Conservation (phyloP, 53 echinoderm and acorn worm genomes). For the Luidia sarsii region DNA sequence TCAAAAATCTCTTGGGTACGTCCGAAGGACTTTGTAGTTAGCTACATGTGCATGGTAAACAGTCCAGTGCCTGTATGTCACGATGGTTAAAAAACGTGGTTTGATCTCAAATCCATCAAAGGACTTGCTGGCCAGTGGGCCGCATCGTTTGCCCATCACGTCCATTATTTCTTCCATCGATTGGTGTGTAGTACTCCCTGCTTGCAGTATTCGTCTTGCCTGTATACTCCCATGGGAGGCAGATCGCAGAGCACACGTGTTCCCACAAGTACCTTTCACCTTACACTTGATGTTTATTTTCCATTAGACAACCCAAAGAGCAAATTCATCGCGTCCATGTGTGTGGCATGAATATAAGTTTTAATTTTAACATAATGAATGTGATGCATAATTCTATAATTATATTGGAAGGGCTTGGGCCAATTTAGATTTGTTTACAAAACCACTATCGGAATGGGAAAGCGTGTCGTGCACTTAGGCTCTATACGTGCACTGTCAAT, state of each 20-base stretch:
- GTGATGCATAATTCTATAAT: too few species aligned
- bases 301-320: constrained; percentile 55
- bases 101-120: constrained; percentile 50
- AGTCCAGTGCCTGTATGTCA: constrained; percentile 3
- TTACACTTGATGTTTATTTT: constrained; percentile 66
- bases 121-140: constrained; percentile 49
- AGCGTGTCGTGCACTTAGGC: too few species aligned
- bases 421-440: too few species aligned
- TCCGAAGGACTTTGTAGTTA: constrained; percentile 9
- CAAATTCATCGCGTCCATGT: constrained; percentile 23
- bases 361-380: constrained; percentile 9
- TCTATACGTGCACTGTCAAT: too few species aligned
- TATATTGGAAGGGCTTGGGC: too few species aligned
- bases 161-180: constrained; percentile 58
- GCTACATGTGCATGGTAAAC: constrained; percentile 39
- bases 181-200: constrained; percentile 32
- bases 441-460: too few species aligned
- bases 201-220: constrained; percentile 30
- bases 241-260: constrained; percentile 58
- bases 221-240: constrained; percentile 36
- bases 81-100: constrained; percentile 37
- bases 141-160: constrained; percentile 58
- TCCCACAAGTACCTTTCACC: constrained; percentile 60
- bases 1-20: constrained; percentile 21
- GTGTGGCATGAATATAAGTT: constrained; percentile 33